Conservation (phyloP, 2,113 vertebrate genomes). For the Tretioscincus oriximinensis region DNA sequence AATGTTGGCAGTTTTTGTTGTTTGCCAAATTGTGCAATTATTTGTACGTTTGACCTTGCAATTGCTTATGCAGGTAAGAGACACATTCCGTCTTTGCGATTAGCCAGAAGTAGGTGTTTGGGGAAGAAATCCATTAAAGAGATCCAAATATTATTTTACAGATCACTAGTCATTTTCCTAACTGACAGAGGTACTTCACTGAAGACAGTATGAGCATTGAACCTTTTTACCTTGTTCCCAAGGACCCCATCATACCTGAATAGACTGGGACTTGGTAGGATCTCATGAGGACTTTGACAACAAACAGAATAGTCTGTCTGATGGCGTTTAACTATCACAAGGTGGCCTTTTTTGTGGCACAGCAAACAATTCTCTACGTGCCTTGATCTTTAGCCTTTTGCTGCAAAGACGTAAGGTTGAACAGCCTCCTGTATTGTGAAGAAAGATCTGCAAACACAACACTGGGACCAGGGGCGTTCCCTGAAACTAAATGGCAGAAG, state of each 20-base stretch:
- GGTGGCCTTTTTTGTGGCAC: neutral
- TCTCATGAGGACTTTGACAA: neutral
- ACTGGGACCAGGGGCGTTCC: too few relatives aligned
- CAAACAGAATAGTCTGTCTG: neutral
- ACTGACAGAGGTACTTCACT: neutral
- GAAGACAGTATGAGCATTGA: neutral
- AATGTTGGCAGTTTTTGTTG: too few relatives aligned
- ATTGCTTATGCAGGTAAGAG: too few relatives aligned
- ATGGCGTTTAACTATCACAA: accelerated
- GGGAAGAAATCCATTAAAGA: neutral
- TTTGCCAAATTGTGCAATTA: too few relatives aligned
- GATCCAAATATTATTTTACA: too few relatives aligned
- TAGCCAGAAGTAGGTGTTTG: too few relatives aligned
- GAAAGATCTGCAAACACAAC: too few relatives aligned
- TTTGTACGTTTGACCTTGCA: too few relatives aligned
- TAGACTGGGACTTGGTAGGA: neutral
- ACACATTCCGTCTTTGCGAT: too few relatives aligned
- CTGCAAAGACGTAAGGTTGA: neutral
- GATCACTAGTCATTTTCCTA: too few relatives aligned
- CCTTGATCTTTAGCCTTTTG: neutral
- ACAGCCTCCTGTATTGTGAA: neutral
- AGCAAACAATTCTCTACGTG: neutral
- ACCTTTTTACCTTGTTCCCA: neutral
- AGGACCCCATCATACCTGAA: neutral
- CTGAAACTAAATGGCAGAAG: too few relatives aligned